Evolutionary conservation across 2,888 invertebrate genomes (phyloP).

Genomic region (Brachyopa scutellaris): DNA sequence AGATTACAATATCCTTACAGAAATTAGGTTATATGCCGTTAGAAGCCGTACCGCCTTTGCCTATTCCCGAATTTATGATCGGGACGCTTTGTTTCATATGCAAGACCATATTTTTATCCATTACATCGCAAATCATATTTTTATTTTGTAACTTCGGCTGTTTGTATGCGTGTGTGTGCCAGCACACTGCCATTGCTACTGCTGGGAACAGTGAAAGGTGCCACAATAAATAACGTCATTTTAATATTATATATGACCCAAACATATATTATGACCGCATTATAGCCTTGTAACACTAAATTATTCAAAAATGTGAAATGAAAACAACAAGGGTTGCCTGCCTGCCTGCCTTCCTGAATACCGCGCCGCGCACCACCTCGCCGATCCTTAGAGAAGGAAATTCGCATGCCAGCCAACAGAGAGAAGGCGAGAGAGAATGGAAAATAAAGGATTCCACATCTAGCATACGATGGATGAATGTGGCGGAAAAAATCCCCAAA

Average conservation of each 20-base stretch:
- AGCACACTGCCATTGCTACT: conserved; percentile 12
- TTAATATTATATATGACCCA: conserved; percentile 75
- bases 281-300: conserved; percentile 73
- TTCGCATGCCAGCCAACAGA: conserved; percentile 46
- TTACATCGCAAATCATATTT: conserved; percentile 75
- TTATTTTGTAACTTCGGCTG: conserved; percentile 45
- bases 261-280: conserved; percentile 74
- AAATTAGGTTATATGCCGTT: conserved; percentile 74
- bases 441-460: conserved; percentile 37
- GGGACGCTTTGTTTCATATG: conserved; percentile 72
- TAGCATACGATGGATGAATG: conserved; percentile 44
- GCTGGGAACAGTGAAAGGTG: conserved; percentile 73
- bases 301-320: conserved; percentile 73
- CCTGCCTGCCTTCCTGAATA: conserved; percentile 7
- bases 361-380: not conserved
- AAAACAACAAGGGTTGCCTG: conserved; percentile 63
- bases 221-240: conserved; percentile 76
- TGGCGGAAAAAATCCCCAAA: conserved; percentile 62
- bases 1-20: conserved; percentile 74
- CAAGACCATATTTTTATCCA: conserved; percentile 74
- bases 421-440: not conserved
- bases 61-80: conserved; percentile 66
- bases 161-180: conserved; percentile 2
- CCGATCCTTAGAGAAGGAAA: conserved; percentile 31
- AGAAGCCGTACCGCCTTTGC: conserved; percentile 39